Base-by-base conservation (phyloP, 2,888 invertebrate species). In the Ernsta delagoae region DNA sequence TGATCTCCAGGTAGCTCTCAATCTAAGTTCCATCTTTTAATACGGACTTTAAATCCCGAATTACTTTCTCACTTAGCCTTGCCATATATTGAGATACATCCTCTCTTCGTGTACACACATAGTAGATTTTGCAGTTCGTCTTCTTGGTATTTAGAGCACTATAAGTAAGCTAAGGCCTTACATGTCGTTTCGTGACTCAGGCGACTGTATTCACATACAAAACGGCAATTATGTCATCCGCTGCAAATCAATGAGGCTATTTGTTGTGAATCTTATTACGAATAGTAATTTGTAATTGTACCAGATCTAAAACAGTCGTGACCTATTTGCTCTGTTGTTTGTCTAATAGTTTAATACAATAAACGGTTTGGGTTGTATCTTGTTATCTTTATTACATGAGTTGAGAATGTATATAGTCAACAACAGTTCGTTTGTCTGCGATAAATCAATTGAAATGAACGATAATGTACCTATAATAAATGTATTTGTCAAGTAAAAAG, bases 211-310 rank as follows among this genome's bases (percentile, higher is more conserved):
- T 50, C 63, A 63, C 69, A 63, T 69, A 69, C 59, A 63, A 63
- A 69, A 59, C 53, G 36, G 50, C 63, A 69, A 69, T 69, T 69
- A 69, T 69, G 57, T 63, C 69, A 63, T 63, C 57, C 62, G 54
- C 39, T 59, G 62, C 68, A 69, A 69, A 69, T 63, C 68, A 69
- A 69, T 69, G 63, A 62, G 63, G 50, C 68, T 63, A 69, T 59
- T 63, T 57, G 60, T 67, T 61, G 67, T 57, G 24, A 6, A 62
- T 48, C 16, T 9, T 24, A 61, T 45, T 56, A 60, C 34, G 54
- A 66, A 54, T 60, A 9, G 60, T 41, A 50, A 36, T 39, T 16
- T 54, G n/a, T n/a, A n/a, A n/a, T n/a, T n/a, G n/a, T 54, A 31
- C 54, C 7, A 54, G 43, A 59, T 54, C 53, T 24, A 45, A n/a